phyloP scores from a whole-genome alignment of 2,113 vertebrate genomes.

The Callospermophilus lateralis region DNA sequence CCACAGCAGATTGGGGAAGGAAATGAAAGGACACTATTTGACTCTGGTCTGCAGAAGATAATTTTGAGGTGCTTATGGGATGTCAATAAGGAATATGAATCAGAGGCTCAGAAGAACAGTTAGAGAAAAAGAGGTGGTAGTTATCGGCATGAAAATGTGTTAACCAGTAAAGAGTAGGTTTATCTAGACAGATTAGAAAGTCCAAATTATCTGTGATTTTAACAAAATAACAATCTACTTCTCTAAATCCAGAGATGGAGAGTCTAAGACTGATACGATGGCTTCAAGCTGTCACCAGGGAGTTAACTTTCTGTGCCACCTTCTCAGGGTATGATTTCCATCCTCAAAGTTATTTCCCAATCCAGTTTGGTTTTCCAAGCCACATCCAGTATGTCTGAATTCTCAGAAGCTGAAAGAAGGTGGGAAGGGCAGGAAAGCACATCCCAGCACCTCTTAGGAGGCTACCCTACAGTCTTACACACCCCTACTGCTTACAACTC shows the following conservation, averaged over 20 bases:
- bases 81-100: neutral
- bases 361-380: neutral
- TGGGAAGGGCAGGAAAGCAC: neutral
- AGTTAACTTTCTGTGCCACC: neutral
- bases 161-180: constrained; percentile 17
- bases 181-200: neutral
- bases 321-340: neutral
- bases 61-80: neutral
- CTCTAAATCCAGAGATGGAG: neutral
- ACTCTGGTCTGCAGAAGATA: neutral
- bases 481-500: neutral
- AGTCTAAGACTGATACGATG: neutral
- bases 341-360: neutral
- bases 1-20: neutral
- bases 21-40: neutral
- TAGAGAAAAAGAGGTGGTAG: neutral
- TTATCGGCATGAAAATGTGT: neutral
- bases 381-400: neutral
- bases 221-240: constrained; percentile 19
- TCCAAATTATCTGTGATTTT: neutral
- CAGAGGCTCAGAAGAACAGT: neutral
- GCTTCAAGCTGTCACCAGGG: neutral
- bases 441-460: neutral
- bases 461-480: neutral
- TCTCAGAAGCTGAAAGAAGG: neutral